phyloP scores from a whole-genome alignment of 1,140 invertebrate genomes.

The Pseudomyrmex dendroicus region DNA sequence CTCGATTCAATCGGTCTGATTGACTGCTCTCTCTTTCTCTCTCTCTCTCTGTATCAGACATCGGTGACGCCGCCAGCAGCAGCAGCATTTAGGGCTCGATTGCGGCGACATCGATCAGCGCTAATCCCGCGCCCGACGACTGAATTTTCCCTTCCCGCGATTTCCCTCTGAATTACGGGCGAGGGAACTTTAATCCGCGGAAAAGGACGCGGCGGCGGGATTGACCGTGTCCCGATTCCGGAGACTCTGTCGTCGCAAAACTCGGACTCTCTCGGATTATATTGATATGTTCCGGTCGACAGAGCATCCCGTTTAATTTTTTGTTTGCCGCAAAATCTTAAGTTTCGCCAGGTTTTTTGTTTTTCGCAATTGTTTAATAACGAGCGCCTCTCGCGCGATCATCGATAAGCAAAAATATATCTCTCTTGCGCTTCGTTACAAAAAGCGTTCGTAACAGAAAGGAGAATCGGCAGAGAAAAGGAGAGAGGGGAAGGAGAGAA shows the following conservation, averaged over 20 bases:
- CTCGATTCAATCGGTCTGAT: slow-evolving; percentile 12
- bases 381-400: not conserved
- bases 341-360: not conserved
- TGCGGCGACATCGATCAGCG: slow-evolving; percentile 28
- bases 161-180: not conserved
- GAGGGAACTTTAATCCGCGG: not conserved
- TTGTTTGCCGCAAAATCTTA: slow-evolving; percentile 10
- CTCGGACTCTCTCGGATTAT: not conserved
- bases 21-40: not conserved
- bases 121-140: not conserved
- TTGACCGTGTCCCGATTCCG: not conserved
- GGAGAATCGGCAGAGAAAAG: not conserved
- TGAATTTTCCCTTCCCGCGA: not conserved
- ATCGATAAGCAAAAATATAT: slow-evolving; percentile 22
- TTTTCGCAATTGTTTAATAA: not conserved
- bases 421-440: not conserved
- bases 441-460: slow-evolving; percentile 20
- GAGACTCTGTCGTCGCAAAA: slow-evolving; percentile 4
- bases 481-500: not conserved
- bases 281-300: slow-evolving; percentile 42
- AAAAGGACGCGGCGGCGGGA: not conserved
- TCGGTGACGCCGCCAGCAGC: slow-evolving; percentile 19
- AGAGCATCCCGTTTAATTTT: not conserved
- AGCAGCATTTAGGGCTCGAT: slow-evolving; percentile 15
- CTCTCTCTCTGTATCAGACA: not conserved